Base-by-base conservation (phyloP, 1,140 invertebrate species). In the Drosophila virilis region DNA sequence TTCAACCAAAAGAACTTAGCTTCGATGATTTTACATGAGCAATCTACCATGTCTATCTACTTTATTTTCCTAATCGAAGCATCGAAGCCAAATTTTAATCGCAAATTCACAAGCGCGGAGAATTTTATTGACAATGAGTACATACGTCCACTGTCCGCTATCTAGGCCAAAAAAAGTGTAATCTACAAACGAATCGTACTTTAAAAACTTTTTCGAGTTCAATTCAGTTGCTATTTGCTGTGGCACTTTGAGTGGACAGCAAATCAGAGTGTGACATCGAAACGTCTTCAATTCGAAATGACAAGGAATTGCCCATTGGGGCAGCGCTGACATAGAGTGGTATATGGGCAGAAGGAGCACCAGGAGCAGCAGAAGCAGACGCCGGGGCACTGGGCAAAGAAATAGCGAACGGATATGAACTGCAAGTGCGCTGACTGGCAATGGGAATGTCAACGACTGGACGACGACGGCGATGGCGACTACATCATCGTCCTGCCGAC, bases 371-470 rank as follows among this genome's bases (percentile, higher is more conserved):
- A 13, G 32, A 6, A 7, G 45, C 15, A 46, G 0, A 0, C 1
- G 9, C 3, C 8, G 17, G 10, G 15, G 22, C 46, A n/a, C 2
- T 1, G 12, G 22, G 22, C 32, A 46, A 51, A 17, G 62, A 54
- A 54, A 33, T 67, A 22, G 32, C 40, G 59, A 60, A 68, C 69
- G 80, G 66, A 80, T 84, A 83, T 80, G 62, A 70, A 67, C 66
- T 74, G 66, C 61, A 62, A 50, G 67, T 51, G 52, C 28, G 52
- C 54, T 57, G 62, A 65, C 38, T 61, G 55, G 3, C 58, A 61
- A 48, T 62, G 37, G 52, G 37, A 52, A 54, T 50, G 57, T 62
- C 57, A 37, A 60, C 51, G 62, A n/a, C 22, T 28, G 35, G 32
- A 43, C 42, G 35, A 66, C 15, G 45, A 48, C 28, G 22, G 22